These are phyloP conservation scores for Neodiprion pinetum DNA, from an alignment of 1,140 invertebrate species.

Conservation along the genomic window DNA sequence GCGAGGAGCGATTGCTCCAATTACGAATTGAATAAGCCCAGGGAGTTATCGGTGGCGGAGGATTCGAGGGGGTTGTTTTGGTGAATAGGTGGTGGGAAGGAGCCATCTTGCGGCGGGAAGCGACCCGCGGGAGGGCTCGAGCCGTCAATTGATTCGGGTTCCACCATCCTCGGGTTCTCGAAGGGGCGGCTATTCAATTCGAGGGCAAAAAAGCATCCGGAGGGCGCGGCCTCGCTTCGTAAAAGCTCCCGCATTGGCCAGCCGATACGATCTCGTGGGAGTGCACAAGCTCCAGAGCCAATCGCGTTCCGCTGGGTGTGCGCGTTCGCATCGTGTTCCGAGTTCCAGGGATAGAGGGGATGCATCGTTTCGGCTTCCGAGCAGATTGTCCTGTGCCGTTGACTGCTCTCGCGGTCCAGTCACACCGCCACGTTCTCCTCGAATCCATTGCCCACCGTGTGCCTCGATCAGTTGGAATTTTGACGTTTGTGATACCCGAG, in stretches of 20 bases:
- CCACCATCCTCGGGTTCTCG: constrained; percentile 38
- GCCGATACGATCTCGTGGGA: constrained; percentile 33
- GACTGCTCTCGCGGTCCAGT: constrained; percentile 45
- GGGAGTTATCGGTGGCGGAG: constrained; percentile 15
- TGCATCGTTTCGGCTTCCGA: constrained; percentile 34
- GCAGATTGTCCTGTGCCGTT: constrained; percentile 63
- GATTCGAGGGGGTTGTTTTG: constrained; percentile 25
- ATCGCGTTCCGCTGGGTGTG: constrained; percentile 18
- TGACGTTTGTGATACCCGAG: not conserved
- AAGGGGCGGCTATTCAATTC: constrained; percentile 34
- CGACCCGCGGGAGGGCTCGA: constrained; percentile 34
- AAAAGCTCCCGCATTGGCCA: constrained; percentile 43
- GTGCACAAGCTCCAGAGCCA: constrained; percentile 25
- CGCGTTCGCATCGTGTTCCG: not conserved
- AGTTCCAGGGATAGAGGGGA: constrained; percentile 1
- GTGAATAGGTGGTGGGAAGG: constrained; percentile 44
- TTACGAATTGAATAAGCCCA: not conserved
- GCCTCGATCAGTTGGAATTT: not conserved
- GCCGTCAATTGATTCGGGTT: constrained; percentile 60
- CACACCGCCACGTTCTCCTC: constrained; percentile 1
- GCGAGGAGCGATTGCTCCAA: too few species aligned
- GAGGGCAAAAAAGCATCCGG: constrained; percentile 37
- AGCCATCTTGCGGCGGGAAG: constrained; percentile 62
- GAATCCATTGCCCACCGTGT: not conserved
- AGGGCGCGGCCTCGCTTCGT: constrained; percentile 29